Percentiles rank a stretch among this genome's conserved stretches.
Evolutionary conservation across 2,797 vertebrate species (phyloP).

Genomic region (Mormyrus proboscirostris): DNA sequence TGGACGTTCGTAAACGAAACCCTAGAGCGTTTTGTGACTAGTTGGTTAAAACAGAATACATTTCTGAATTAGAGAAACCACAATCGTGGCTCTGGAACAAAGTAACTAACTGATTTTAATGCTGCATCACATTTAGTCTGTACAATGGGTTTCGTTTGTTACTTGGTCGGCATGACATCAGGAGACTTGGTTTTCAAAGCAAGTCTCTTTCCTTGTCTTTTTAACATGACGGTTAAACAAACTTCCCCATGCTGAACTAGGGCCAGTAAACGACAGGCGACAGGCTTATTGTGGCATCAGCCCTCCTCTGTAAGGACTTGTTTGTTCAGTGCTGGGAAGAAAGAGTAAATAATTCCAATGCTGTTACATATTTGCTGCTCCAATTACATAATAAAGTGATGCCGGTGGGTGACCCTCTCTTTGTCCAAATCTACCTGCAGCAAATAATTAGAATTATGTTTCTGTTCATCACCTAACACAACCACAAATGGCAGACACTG

Average conservation of each 20-base stretch:
- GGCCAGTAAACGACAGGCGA: neutral
- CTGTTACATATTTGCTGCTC: neutral
- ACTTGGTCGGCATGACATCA: neutral
- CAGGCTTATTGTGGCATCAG: neutral
- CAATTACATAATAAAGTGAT: conserved; percentile 25
- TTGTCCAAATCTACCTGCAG: neutral
- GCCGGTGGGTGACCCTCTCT: neutral
- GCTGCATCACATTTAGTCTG: neutral
- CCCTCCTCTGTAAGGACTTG: neutral
- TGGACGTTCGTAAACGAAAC: neutral
- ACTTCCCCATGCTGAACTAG: neutral
- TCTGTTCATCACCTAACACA: conserved; percentile 4
- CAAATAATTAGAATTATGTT: neutral
- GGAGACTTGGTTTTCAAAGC: neutral
- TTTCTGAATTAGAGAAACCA: neutral
- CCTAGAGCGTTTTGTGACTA: neutral
- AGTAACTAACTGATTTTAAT: neutral
- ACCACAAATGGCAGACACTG: neutral
- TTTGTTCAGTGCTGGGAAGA: neutral
- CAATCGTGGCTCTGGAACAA: neutral
- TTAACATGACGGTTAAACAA: neutral
- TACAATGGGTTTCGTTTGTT: neutral
- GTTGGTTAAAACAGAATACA: neutral
- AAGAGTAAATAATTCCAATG: neutral
- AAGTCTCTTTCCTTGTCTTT: neutral